Conservation (phyloP, 2,113 vertebrate species). For the Hippopotamus amphibius region DNA sequence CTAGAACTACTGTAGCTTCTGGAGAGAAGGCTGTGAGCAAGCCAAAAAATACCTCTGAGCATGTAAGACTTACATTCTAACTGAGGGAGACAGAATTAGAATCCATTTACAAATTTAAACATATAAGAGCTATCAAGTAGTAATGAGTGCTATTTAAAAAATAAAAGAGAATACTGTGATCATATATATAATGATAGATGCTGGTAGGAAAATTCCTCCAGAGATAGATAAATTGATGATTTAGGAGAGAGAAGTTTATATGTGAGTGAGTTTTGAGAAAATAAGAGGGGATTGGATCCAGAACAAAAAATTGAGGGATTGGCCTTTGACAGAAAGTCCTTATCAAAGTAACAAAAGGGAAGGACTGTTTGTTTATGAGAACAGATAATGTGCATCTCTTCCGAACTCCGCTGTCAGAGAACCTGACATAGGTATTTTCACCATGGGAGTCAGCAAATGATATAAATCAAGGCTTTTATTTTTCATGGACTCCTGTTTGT, state of each 20-base stretch:
- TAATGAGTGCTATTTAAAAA: neutral
- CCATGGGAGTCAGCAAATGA: neutral
- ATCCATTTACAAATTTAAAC: neutral
- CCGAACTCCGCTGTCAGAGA: neutral
- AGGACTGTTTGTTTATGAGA: neutral
- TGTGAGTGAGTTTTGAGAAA: constrained; percentile 5
- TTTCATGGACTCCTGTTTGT: neutral
- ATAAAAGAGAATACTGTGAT: neutral
- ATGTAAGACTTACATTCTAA: neutral
- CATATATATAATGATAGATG: neutral
- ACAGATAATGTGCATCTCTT: neutral
- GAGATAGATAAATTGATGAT: neutral
- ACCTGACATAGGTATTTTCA: neutral
- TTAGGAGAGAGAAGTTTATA: neutral
- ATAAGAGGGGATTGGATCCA: neutral
- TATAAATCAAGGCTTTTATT: neutral
- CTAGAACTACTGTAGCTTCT: neutral
- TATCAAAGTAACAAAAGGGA: neutral
- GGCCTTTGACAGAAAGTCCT: neutral
- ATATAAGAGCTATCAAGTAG: neutral
- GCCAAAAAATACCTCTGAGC: neutral
- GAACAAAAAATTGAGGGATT: neutral
- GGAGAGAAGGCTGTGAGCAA: neutral
- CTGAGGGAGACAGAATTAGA: neutral
- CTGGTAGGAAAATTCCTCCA: neutral